Evolutionary conservation across 2,797 vertebrate genomes (phyloP).

Genomic region (Mus minutoides): DNA sequence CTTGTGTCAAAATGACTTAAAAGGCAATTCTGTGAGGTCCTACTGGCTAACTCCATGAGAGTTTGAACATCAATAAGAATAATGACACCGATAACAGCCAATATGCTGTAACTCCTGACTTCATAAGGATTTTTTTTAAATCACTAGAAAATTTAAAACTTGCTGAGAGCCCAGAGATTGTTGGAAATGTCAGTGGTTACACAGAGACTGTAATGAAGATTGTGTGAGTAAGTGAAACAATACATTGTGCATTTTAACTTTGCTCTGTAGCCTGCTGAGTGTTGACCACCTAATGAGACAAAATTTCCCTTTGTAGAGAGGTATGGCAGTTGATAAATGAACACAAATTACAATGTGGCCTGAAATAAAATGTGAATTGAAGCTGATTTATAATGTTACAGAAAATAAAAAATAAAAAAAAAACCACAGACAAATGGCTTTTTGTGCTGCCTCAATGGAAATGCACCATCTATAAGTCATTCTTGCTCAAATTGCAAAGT

Average conservation of each 20-base stretch:
- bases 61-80: not conserved
- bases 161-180: not conserved
- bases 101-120: not conserved
- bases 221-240: not conserved
- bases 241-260: not conserved
- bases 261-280: not conserved
- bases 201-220: not conserved
- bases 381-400: not conserved
- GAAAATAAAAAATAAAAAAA: not conserved
- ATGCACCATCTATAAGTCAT: not conserved
- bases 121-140: not conserved
- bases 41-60: not conserved
- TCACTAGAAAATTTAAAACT: not conserved
- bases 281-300: not conserved
- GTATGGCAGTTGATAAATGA: not conserved
- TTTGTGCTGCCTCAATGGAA: not conserved
- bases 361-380: not conserved
- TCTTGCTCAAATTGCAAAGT: not conserved
- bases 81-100: not conserved
- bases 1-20: not conserved
- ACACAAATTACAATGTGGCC: not conserved
- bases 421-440: not conserved
- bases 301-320: not conserved
- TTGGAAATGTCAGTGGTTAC: not conserved
- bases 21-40: not conserved